phyloP scores from a whole-genome alignment of 92 coral and sea anemone genomes.

The Phenganax marumi region DNA sequence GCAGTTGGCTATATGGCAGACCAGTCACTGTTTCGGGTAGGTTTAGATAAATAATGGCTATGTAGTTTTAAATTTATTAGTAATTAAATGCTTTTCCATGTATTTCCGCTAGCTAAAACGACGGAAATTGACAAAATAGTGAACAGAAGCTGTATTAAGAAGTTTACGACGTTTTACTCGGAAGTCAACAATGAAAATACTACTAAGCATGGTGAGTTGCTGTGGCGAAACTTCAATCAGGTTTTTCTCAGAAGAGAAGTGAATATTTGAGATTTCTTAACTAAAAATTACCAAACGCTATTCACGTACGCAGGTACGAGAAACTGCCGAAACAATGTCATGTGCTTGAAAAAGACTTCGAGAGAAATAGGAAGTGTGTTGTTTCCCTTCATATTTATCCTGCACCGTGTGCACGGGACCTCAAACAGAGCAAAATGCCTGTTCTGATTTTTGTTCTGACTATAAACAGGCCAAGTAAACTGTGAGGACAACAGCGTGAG shows the following conservation, averaged over 20 bases:
- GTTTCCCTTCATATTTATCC: too few species aligned
- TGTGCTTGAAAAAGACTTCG: too few species aligned
- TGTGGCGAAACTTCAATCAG: background rate
- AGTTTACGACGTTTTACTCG: slow-evolving; percentile 78
- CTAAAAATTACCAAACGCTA: too few species aligned
- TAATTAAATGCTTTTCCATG: slow-evolving; percentile 3
- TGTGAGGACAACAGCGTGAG: background rate
- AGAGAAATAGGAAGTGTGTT: too few species aligned
- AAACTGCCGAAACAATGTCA: too few species aligned
- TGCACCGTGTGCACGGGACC: too few species aligned
- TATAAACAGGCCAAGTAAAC: background rate
- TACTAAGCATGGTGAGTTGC: slow-evolving; percentile 30
- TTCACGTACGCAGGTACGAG: too few species aligned
- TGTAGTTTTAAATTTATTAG: background rate
- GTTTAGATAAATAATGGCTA: background rate
- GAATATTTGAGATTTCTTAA: too few species aligned
- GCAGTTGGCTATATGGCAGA: slow-evolving; percentile 78
- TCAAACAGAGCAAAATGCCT: background rate
- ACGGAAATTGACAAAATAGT: slow-evolving; percentile 63
- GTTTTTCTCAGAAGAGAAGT: background rate
- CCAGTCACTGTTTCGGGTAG: slow-evolving; percentile 61
- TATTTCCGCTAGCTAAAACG: slow-evolving; percentile 47
- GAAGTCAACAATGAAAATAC: slow-evolving; percentile 45
- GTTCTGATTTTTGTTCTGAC: background rate
- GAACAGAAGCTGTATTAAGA: slow-evolving; percentile 78